A percentile compares a stretch with the other conserved stretches of the same genome.
These are phyloP conservation scores for Cairina moschata DNA, from an alignment of 2,113 vertebrate genomes.

Conservation along the genomic window DNA sequence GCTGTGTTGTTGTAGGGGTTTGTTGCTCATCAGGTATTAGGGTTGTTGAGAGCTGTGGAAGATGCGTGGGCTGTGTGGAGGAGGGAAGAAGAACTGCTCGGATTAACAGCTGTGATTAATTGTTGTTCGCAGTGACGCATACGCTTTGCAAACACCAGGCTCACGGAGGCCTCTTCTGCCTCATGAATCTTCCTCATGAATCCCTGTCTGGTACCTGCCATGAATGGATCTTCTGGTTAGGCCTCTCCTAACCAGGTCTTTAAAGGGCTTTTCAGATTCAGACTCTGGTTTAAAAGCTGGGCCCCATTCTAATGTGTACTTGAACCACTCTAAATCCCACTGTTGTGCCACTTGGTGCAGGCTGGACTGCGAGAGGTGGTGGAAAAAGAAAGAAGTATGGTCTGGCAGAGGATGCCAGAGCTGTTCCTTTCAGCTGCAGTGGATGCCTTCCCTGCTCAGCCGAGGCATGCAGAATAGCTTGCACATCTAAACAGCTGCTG, in stretches of 20 bases:
- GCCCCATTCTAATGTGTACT: neutral
- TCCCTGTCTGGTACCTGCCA: neutral
- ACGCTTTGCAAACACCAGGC: neutral
- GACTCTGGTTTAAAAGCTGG: neutral
- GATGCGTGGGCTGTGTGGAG: neutral
- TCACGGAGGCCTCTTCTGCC: neutral
- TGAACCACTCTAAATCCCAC: neutral
- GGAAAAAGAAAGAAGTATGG: fast-evolving
- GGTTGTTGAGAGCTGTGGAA: neutral
- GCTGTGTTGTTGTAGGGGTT: neutral
- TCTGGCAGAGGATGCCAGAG: fast-evolving
- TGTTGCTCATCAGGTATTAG: neutral
- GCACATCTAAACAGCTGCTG: neutral
- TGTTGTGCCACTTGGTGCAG: neutral
- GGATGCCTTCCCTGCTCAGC: neutral
- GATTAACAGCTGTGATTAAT: neutral
- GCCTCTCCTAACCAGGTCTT: neutral
- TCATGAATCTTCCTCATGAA: neutral
- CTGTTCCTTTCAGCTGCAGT: neutral
- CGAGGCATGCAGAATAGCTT: neutral
- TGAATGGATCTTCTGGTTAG: neutral
- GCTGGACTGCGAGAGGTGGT: neutral
- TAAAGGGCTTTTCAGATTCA: neutral
- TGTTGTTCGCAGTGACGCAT: fast-evolving
- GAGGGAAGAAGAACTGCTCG: neutral